Percentiles rank a stretch among this genome's conserved stretches.
phyloP scores from a whole-genome alignment of 2,797 vertebrate species.

The Thamnophis elegans region DNA sequence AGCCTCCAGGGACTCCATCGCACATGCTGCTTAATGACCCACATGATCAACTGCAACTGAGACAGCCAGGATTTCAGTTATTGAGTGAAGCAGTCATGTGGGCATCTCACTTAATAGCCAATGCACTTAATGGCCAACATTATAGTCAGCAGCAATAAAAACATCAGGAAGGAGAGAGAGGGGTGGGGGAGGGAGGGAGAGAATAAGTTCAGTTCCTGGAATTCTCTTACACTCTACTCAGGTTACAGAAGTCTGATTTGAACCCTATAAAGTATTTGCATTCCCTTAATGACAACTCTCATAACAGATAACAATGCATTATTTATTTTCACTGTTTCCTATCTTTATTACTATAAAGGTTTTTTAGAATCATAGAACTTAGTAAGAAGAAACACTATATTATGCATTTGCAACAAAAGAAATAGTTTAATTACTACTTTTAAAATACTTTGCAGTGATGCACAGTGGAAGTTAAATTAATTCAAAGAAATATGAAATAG shows the following conservation, averaged over 20 bases:
- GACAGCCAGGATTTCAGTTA: not conserved
- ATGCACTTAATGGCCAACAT: not conserved
- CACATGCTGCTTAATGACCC: not conserved
- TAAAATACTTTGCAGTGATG: constrained; percentile 39
- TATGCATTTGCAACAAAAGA: constrained; percentile 41
- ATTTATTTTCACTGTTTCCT: constrained; percentile 36
- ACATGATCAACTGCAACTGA: not conserved
- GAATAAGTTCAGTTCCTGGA: not conserved
- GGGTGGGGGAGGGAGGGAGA: too few species aligned
- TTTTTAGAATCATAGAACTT: constrained; percentile 33
- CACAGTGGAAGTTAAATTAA: not conserved
- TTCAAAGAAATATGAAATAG: not conserved
- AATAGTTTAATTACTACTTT: constrained; percentile 47
- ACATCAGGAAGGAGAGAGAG: not conserved
- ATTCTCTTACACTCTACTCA: not conserved
- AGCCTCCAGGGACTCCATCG: not conserved
- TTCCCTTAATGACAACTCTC: constrained; percentile 28
- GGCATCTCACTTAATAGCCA: not conserved
- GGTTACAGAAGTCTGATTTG: not conserved
- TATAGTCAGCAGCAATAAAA: not conserved
- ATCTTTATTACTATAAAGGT: constrained; percentile 29
- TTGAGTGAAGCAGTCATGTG: not conserved
- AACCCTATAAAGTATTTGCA: not conserved
- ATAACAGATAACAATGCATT: constrained; percentile 23
- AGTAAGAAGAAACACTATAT: constrained; percentile 51